A percentile compares a stretch with the other conserved stretches of the same genome.
These are phyloP conservation scores for Dasyprocta punctata DNA, from an alignment of 2,113 vertebrate species.

Conservation along the genomic window DNA sequence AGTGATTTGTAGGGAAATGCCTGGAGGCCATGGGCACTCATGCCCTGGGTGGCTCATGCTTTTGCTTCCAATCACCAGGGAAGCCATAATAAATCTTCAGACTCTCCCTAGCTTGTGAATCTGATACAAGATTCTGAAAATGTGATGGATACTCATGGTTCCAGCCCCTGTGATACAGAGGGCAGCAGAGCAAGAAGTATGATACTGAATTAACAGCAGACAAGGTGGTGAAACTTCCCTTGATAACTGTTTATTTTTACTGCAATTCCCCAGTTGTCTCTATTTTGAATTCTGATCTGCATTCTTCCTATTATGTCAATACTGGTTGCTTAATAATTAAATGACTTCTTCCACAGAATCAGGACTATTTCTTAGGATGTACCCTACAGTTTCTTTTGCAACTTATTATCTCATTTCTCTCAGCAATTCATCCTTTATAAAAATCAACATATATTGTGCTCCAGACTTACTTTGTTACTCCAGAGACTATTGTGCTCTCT, in stretches of 20 bases:
- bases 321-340: background rate
- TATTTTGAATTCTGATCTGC: conserved; percentile 7
- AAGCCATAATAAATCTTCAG: conserved; percentile 31
- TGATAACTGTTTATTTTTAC: background rate
- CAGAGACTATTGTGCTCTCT: too few species aligned
- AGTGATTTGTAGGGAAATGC: conserved; percentile 50
- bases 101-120: background rate
- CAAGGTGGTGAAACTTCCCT: background rate
- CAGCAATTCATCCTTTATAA: background rate
- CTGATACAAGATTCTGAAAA: background rate
- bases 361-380: background rate
- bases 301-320: background rate
- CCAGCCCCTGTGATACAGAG: background rate
- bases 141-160: background rate
- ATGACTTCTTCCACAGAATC: background rate
- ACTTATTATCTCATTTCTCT: background rate
- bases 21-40: background rate
- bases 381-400: background rate
- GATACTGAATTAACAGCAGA: background rate
- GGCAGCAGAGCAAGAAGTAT: background rate
- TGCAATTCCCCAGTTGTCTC: background rate
- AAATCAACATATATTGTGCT: too few species aligned
- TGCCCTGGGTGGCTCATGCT: background rate
- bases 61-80: background rate
- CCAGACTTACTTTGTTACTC: too few species aligned